Percentiles rank a stretch among this genome's conserved stretches.
Conservation (phyloP, 2,888 invertebrate species). For the Heliconius erato region DNA sequence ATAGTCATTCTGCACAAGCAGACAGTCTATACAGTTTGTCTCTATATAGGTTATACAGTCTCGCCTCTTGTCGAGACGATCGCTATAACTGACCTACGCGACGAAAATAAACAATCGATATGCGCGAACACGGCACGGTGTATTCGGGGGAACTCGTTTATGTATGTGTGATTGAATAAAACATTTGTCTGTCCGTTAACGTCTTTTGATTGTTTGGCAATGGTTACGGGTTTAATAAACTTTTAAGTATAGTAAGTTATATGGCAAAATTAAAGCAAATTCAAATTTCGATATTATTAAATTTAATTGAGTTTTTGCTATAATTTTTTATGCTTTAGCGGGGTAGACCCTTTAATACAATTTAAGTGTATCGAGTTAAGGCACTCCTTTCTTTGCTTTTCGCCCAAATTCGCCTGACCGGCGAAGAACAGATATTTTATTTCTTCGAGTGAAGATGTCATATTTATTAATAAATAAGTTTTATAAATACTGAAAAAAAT, state of each 20-base stretch:
- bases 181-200: neutral
- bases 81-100: conserved; percentile 51
- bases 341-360: no score
- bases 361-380: no score
- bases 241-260: neutral
- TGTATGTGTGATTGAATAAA: neutral
- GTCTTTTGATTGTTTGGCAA: neutral
- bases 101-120: conserved; percentile 52
- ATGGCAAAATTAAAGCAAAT: no score
- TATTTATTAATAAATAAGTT: neutral
- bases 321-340: no score
- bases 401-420: no score
- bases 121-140: conserved; percentile 34
- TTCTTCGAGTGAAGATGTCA: neutral
- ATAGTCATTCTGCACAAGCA: neutral
- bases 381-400: no score
- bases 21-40: neutral
- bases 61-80: conserved; percentile 30
- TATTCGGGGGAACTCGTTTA: neutral
- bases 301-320: no score
- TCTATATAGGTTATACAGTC: conserved; percentile 23
- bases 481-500: neutral
- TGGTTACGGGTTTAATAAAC: neutral
- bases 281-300: no score
- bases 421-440: no score